phyloP scores from a whole-genome alignment of 2,797 vertebrate genomes.

The Peromyscus attwateri region DNA sequence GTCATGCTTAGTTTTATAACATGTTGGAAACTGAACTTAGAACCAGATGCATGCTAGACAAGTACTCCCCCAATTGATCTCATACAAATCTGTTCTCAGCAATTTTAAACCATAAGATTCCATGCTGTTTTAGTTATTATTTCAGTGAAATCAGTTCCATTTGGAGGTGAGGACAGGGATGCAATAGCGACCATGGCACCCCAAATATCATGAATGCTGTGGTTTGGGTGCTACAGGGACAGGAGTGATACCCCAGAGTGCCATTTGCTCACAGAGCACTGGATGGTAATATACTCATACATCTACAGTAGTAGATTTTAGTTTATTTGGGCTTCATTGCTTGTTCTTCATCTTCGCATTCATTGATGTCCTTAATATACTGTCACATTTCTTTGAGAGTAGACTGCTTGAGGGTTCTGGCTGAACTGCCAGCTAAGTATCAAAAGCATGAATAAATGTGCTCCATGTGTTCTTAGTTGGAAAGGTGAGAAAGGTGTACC shows the following conservation, averaged over 20 bases:
- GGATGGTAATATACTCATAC: neutral
- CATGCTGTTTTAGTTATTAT: neutral
- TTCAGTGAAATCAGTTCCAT: neutral
- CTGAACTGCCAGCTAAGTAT: neutral
- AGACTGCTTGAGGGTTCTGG: neutral
- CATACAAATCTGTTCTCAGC: neutral
- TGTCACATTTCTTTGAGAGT: neutral
- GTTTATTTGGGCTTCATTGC: neutral
- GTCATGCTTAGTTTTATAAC: neutral
- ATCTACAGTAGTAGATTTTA: neutral
- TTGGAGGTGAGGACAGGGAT: neutral
- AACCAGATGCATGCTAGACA: neutral
- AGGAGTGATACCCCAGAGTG: neutral
- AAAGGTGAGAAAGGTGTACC: neutral
- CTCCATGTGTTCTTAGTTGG: neutral
- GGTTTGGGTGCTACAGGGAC: neutral
- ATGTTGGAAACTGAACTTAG: neutral
- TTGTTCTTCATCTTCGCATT: neutral
- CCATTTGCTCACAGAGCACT: neutral
- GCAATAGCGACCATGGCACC: accelerated
- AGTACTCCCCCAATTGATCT: neutral
- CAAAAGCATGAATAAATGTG: neutral
- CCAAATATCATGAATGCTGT: accelerated
- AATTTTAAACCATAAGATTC: neutral
- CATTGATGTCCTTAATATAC: neutral